Conservation (phyloP, 1,140 invertebrate genomes). For the Paramacrobiotus metropolitanus region DNA sequence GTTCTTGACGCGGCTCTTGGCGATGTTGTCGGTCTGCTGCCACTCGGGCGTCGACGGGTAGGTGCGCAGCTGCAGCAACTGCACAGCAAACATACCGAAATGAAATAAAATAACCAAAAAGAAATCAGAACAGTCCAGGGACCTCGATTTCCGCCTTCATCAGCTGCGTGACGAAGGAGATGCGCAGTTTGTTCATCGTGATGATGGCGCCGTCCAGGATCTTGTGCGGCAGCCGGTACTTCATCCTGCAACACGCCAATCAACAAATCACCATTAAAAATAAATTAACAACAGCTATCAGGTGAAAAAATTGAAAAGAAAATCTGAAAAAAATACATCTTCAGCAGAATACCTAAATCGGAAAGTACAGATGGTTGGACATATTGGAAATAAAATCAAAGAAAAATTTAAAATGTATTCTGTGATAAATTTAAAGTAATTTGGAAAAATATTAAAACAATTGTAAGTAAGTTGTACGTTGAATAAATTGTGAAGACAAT, state of each 20-base stretch:
- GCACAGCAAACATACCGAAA: not conserved
- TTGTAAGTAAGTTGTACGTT: not conserved
- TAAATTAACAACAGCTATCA: not conserved
- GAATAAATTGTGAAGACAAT: not conserved
- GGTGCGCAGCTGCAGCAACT: not conserved
- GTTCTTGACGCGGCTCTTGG: not conserved
- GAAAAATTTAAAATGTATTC: too few relatives aligned
- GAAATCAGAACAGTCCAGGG: not conserved
- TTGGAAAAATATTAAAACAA: too few relatives aligned
- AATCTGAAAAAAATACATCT: not conserved
- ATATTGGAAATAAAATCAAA: too few relatives aligned
- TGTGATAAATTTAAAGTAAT: too few relatives aligned
- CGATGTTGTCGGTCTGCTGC: slow-evolving; percentile 1
- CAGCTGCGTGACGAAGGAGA: not conserved
- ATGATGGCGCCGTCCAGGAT: not conserved
- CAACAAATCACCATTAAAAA: too few relatives aligned
- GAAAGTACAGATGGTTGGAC: too few relatives aligned
- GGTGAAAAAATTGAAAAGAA: not conserved
- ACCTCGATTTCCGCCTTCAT: not conserved
- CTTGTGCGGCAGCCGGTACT: not conserved
- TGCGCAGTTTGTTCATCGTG: not conserved
- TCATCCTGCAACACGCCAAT: not conserved
- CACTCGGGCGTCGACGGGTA: not conserved
- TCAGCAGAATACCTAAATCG: not conserved
- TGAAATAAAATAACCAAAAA: not conserved